phyloP scores from a whole-genome alignment of 1,140 invertebrate genomes.

The Heliconius hewitsoni region DNA sequence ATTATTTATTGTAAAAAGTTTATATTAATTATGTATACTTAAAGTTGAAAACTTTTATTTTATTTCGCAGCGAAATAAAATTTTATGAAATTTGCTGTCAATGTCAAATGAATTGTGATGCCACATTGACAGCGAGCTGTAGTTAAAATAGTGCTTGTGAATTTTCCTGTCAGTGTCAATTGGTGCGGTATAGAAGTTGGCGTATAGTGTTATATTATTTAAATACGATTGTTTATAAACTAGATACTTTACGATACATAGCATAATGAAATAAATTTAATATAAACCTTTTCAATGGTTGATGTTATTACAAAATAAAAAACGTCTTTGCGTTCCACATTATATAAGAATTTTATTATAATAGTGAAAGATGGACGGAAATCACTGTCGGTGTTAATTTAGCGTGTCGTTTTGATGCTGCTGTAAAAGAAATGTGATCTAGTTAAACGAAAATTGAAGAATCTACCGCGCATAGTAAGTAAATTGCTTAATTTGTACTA shows the following conservation, averaged over 20 bases:
- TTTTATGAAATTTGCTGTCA: not conserved
- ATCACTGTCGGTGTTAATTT: constrained; percentile 59
- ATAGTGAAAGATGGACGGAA: constrained; percentile 71
- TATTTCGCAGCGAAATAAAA: not conserved
- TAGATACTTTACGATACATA: constrained; percentile 1
- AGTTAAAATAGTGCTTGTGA: constrained; percentile 18
- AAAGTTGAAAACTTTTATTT: not conserved
- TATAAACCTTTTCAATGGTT: not conserved
- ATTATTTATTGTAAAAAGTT: not conserved
- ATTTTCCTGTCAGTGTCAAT: constrained; percentile 51
- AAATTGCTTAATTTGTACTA: constrained; percentile 27
- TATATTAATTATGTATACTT: not conserved
- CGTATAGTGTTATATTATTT: constrained; percentile 42
- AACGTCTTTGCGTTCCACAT: not conserved
- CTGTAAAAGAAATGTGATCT: constrained; percentile 68
- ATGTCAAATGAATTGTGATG: constrained; percentile 15
- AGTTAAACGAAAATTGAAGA: constrained; percentile 53
- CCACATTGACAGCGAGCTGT: not conserved
- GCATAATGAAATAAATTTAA: constrained; percentile 11
- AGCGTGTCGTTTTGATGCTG: constrained; percentile 54
- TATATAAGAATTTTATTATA: constrained; percentile 42
- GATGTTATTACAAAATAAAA: constrained; percentile 14
- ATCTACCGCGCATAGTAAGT: constrained; percentile 39
- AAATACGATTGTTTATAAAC: constrained; percentile 34
- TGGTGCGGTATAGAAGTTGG: constrained; percentile 44